Evolutionary conservation across 1,140 invertebrate genomes (phyloP), one percentile per base, ranked within the genome.

Genomic region (Harpegnathos saltator): DNA sequence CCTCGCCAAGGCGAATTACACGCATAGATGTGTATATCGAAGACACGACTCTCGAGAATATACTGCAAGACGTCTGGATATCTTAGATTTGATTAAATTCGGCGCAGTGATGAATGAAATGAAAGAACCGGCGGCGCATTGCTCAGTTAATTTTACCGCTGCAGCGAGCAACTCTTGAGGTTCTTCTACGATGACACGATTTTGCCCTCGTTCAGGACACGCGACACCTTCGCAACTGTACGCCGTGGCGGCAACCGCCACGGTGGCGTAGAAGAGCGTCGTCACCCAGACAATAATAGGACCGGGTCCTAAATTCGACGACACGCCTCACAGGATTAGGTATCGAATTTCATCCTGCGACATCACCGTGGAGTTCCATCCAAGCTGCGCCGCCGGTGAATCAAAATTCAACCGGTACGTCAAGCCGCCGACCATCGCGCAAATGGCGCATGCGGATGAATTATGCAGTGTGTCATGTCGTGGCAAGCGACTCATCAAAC

Each of bases 391-490:
- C 15, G 33, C 61, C 59, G 62, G 61, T 78, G 56, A 86, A 86
- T 84, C 82, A 86, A 78, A 84, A 84, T 86, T 81, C 85, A 81
- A 59, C 50, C 81, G 52, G 83, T 84, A 75, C 68, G 62, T 80
- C 82, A 80, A 80, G 75, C 74, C 65, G 50, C 50, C 73, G 69
- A 78, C 81, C 84, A 68, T 87, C 83, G 84, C 74, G 80, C 72
- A 87, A 87, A 87, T 82, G 77, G 85, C 58, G 82, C 81, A 75
- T 72, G 66, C 38, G 58, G 50, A 89, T 89, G 88, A 89, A 89
- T 89, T 89, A 89, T 89, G 86, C 88, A 89, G 82, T 85, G 84
- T 89, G 86, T 87, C 86, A 71, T 85, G 82, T 85, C 83, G 74
- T 62, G 72, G 88, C 72, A 74, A 87, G 63, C 84, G 77, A 85